Base-by-base conservation (phyloP, 1,140 invertebrate species). In the Hypsibius dujardini region DNA sequence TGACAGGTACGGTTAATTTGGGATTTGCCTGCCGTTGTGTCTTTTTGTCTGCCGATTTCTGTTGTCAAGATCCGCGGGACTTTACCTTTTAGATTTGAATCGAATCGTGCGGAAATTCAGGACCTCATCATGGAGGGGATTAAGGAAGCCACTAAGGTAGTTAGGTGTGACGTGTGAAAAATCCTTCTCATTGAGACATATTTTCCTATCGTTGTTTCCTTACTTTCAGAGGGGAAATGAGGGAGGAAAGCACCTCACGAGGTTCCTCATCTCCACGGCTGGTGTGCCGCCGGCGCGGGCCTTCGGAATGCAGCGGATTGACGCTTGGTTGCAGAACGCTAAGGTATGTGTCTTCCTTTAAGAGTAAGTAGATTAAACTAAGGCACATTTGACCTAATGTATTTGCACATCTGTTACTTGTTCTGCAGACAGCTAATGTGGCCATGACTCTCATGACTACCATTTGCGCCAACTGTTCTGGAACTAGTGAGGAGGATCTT, bases 141-240 rank as follows among this genome's bases (percentile, higher is more conserved):
- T n/a, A 56, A n/a, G n/a, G 50, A 56, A 56, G 50, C 50, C 50
- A 56, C n/a, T 7, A 56, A 56, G 50, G 50, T 56, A 56, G n/a
- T n/a, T n/a, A n/a, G n/a, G n/a, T n/a, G n/a, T n/a, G n/a, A n/a
- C n/a, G n/a, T n/a, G n/a, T n/a, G n/a, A n/a, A n/a, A n/a, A n/a
- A n/a, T n/a, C n/a, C n/a, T n/a, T n/a, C n/a, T n/a, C n/a, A n/a
- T n/a, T n/a, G n/a, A n/a, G n/a, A n/a, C n/a, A n/a, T n/a, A n/a
- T n/a, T n/a, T n/a, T n/a, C n/a, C n/a, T n/a, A n/a, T n/a, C n/a
- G n/a, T n/a, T n/a, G n/a, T n/a, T n/a, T n/a, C n/a, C n/a, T n/a
- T n/a, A 56, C n/a, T 56, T 56, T 56, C n/a, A 56, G 50, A 56
- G 50, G 50, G 50, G 50, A 56, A n/a, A 56, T 56, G 50, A n/a